phyloP scores from a whole-genome alignment of 2,797 vertebrate genomes.

The Sparidentex hasta region DNA sequence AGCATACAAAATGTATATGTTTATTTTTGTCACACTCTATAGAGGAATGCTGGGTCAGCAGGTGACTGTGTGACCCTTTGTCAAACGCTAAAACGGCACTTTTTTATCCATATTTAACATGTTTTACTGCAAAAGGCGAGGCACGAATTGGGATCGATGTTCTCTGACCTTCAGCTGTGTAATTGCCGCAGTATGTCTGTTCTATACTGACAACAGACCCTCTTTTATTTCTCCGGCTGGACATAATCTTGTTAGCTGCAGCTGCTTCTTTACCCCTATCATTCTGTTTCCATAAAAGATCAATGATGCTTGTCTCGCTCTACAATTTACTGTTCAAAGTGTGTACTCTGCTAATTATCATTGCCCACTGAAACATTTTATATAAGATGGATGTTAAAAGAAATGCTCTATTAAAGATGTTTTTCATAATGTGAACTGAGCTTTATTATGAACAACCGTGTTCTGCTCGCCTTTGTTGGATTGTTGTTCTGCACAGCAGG shows the following conservation, averaged over 20 bases:
- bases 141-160: conserved; percentile 10
- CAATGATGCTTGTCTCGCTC: conserved; percentile 33
- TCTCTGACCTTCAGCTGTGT: conserved; percentile 37
- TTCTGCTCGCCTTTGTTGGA: conserved; percentile 28
- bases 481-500: conserved; percentile 33
- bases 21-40: conserved; percentile 45
- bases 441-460: conserved; percentile 24
- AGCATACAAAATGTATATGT: conserved; percentile 39
- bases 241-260: conserved; percentile 36
- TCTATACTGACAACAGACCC: conserved; percentile 21
- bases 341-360: conserved; percentile 52
- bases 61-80: conserved; percentile 18
- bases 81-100: conserved; percentile 36
- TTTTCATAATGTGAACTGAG: conserved; percentile 67
- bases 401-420: conserved; percentile 81
- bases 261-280: conserved; percentile 18
- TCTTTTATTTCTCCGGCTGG: conserved; percentile 22
- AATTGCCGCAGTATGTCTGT: conserved; percentile 20
- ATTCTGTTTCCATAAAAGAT: conserved; percentile 33
- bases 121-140: conserved; percentile 36
- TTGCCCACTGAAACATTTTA: conserved; percentile 69
- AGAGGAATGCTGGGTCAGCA: conserved; percentile 25
- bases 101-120: conserved; percentile 27
- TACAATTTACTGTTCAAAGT: conserved; percentile 32
- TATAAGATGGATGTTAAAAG: conserved; percentile 65